Evolutionary conservation across 2,888 invertebrate species (phyloP), one percentile per base, ranked within the genome.

Genomic region (Tortricodes alternella): DNA sequence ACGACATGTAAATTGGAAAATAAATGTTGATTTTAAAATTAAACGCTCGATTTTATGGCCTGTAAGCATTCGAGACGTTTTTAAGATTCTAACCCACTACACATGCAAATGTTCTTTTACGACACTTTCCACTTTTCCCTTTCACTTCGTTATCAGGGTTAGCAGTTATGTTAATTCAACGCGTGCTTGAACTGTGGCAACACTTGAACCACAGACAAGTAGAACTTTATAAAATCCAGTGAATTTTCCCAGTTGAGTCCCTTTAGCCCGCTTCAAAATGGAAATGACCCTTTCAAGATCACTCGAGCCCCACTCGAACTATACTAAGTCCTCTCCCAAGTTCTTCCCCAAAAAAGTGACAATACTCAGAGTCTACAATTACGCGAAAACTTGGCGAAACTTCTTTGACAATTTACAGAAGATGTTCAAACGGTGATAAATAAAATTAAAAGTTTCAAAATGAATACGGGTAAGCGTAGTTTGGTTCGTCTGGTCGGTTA

Each of bases 181-280:
- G 19, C 38, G 21, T 32, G 24, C 56, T 50, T 44, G 43, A 56
- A 49, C 13, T 44, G 48, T 34, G 13, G 32, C 32, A 46, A 11
- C 56, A 49, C 50, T 56, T 35, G 43, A 44, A 41, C 55, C 56
- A 37, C 39, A 49, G 49, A 50, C 49, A 50, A 49, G 50, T 50
- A 23, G 49, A 35, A 43, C 56, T 44, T 53, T 53, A 29, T 35
- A 32, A 37, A 44, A 50, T 27, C 29, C 50, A 50, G 29, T 29
- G 29, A n/a, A n/a, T 50, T 37, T 50, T 44, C 56, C 29, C 23
- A 5, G 35, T 27, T 11, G 23, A 34, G 38, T 49, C 44, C 49
- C 56, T 56, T 29, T 50, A 50, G 56, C 44, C n/a, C 50, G 49
- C 50, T 50, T 16, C 38, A 44, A 44, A 56, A 56, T 56, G 56